Conservation (phyloP, 2,797 vertebrate genomes). For the Tragopan temminckii region DNA sequence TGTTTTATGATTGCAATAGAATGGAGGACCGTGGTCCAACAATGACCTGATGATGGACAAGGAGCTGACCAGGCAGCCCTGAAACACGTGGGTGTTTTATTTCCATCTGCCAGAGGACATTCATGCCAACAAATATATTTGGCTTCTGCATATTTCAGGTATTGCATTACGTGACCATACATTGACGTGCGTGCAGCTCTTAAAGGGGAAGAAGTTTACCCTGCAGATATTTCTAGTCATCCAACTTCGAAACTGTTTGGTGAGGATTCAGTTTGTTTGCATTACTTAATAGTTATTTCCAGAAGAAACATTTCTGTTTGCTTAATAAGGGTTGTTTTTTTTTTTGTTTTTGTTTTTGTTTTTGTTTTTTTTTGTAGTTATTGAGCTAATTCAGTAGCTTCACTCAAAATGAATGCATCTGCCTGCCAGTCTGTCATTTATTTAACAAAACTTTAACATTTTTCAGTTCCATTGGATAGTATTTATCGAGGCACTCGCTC, state of each 20-base stretch:
- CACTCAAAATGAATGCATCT: background rate
- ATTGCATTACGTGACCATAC: background rate
- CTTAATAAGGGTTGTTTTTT: background rate
- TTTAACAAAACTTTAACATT: background rate
- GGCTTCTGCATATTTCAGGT: background rate
- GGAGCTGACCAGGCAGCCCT: background rate
- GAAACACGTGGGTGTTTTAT: background rate
- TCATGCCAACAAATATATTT: conserved; percentile 17
- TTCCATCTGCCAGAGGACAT: background rate
- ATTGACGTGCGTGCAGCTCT: background rate
- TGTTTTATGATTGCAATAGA: background rate
- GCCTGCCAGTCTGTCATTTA: background rate
- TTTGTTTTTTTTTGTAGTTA: background rate
- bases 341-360: too few relatives aligned
- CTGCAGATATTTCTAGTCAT: background rate
- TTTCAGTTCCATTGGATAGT: background rate
- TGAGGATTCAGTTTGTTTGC: background rate
- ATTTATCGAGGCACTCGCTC: background rate
- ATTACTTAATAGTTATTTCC: background rate
- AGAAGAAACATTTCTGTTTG: background rate
- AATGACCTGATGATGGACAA: background rate
- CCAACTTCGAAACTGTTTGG: background rate
- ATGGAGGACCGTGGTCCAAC: background rate
- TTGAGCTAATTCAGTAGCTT: background rate
- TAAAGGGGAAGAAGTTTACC: background rate